Evolutionary conservation across 2,888 invertebrate species (phyloP).

Genomic region (Thalpophila matura): DNA sequence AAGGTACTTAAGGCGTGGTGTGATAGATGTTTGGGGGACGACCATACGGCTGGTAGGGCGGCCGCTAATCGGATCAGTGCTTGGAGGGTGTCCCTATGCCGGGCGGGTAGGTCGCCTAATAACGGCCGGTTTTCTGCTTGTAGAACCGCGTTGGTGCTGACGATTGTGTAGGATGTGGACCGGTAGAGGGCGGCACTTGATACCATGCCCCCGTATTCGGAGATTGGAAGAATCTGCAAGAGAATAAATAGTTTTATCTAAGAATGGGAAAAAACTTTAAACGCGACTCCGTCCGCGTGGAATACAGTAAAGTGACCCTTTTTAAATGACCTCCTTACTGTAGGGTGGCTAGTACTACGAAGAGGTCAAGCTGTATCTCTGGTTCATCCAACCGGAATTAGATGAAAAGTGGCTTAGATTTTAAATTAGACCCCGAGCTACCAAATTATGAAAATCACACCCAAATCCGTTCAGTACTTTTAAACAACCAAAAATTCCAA

Average conservation of each 20-base stretch:
- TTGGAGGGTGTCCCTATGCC: conserved; percentile 94
- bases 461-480: too few relatives aligned
- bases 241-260: background rate
- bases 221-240: conserved; percentile 73
- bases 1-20: conserved; percentile 82
- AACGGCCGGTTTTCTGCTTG: conserved; percentile 93
- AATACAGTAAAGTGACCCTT: too few relatives aligned
- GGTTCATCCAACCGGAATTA: too few relatives aligned
- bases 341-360: too few relatives aligned
- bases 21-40: conserved; percentile 78
- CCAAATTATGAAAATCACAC: too few relatives aligned
- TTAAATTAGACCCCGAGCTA: too few relatives aligned
- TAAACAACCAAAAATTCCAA: too few relatives aligned
- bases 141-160: conserved; percentile 94
- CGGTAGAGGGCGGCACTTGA: conserved; percentile 92
- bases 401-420: too few relatives aligned
- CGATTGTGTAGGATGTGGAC: conserved; percentile 94
- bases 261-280: too few relatives aligned
- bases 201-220: conserved; percentile 73
- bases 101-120: conserved; percentile 94
- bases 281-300: too few relatives aligned
- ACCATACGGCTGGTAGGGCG: conserved; percentile 84
- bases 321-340: too few relatives aligned
- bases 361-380: too few relatives aligned
- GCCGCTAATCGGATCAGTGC: conserved; percentile 91